Percentiles rank a stretch among this genome's conserved stretches.
phyloP scores from a whole-genome alignment of 2,113 vertebrate species.

The Psettodes erumei region DNA sequence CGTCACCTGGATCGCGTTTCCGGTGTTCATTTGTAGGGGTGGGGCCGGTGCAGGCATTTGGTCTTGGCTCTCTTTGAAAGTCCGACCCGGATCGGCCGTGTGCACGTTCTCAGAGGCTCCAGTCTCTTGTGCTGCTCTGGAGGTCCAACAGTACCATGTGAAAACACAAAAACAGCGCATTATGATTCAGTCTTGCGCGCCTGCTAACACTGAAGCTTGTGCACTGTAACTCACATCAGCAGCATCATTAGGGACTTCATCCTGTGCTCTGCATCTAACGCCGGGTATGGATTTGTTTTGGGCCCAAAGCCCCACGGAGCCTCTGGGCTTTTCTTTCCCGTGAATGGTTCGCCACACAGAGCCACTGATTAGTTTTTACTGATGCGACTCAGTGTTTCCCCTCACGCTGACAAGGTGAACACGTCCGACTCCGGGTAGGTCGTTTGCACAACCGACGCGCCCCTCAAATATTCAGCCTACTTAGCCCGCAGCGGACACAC shows the following conservation, averaged over 20 bases:
- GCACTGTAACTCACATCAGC: background rate
- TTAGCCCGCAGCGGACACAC: slow-evolving; percentile 23
- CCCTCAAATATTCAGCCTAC: slow-evolving; percentile 37
- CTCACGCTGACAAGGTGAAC: slow-evolving; percentile 32
- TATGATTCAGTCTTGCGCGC: background rate
- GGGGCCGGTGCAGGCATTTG: slow-evolving; percentile 86
- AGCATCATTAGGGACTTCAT: background rate
- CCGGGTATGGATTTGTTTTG: background rate
- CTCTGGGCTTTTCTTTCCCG: background rate
- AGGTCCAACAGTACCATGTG: slow-evolving; percentile 83
- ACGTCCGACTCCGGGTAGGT: slow-evolving; percentile 10
- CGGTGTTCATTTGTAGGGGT: slow-evolving; percentile 84
- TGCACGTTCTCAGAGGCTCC: slow-evolving; percentile 90
- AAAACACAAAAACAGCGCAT: slow-evolving; percentile 12
- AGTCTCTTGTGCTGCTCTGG: slow-evolving; percentile 82
- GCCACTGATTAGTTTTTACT: background rate
- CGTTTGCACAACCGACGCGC: slow-evolving; percentile 6
- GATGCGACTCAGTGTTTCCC: background rate
- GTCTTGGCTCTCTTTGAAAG: slow-evolving; percentile 90
- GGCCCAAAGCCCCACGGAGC: background rate
- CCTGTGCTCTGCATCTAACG: background rate
- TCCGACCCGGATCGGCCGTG: slow-evolving; percentile 89
- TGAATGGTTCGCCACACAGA: background rate
- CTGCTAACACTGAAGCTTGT: background rate
- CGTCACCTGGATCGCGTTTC: background rate